Evolutionary conservation across 2,797 vertebrate genomes (phyloP), one percentile per base, ranked within the genome.

Genomic region (Hapalemur alaotrensis): DNA sequence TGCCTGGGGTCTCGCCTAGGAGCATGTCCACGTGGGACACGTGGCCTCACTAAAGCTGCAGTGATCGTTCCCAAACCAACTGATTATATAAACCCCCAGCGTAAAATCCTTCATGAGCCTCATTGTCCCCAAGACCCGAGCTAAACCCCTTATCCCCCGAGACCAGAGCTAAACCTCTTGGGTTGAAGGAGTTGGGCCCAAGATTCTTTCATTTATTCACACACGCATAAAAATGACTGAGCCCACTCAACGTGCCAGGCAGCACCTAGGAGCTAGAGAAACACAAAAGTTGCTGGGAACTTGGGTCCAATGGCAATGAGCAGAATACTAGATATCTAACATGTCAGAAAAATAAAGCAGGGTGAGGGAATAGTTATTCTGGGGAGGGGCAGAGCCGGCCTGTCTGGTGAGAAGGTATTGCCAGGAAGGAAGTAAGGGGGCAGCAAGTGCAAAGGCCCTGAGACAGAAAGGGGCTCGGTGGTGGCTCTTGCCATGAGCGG

Each of bases 401-500:
- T 82, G 57, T 75, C 76, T n/a, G 54, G 28, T 35, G 25, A 87
- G 91, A 73, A 52, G 59, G 25, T 13, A 38, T 11, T 17, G 8
- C 15, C 14, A 32, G 43, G 32, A 59, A 43, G n/a, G 43, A 48
- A 59, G 28, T 43, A 28, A 28, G n/a, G 30, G 7, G 20, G 41
- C 32, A 48, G 92, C 61, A 22, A 17, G 63, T 84, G 52, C 95
- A 75, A 96, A 94, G 89, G 50, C 32, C 57, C 79, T 50, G 94
- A 43, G 94, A 50, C 65, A 28, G 28, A n/a, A 20, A n/a, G 75
- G 59, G 32, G 17, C 11, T 86, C 3, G 3, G 81, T 9, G 43
- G 46, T 43, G 17, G 9, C 70, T 41, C 0, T 46, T 0, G 43
- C 41, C 8, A 13, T 2, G 70, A 32, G 17, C 4, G 9, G 70